Percentiles rank a stretch among this genome's conserved stretches.
Evolutionary conservation across 2,888 invertebrate genomes (phyloP).

Genomic region (Macrophya alboannulata): DNA sequence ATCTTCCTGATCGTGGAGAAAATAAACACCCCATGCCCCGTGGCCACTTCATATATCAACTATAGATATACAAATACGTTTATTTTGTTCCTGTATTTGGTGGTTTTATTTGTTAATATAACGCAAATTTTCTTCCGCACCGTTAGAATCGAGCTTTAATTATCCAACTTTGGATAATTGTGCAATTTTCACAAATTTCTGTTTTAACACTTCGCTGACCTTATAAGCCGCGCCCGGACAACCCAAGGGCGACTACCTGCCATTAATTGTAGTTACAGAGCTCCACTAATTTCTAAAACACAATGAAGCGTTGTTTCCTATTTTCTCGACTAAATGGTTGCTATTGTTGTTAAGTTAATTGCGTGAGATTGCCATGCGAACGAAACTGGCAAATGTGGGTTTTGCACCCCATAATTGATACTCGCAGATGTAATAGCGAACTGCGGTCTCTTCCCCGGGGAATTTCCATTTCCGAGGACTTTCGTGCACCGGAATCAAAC

Average conservation of each 20-base stretch:
- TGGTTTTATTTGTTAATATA: neutral
- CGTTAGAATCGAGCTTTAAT: neutral
- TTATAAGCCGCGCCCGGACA: neutral
- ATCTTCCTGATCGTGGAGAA: neutral
- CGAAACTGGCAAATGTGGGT: neutral
- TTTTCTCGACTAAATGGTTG: constrained; percentile 2
- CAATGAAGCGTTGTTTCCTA: constrained; percentile 35
- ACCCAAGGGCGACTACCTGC: neutral
- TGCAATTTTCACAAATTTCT: neutral
- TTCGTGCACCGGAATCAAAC: neutral
- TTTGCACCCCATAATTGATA: neutral
- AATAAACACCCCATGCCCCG: neutral
- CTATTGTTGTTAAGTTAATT: constrained; percentile 16
- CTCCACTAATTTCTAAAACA: constrained; percentile 35
- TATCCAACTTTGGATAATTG: neutral
- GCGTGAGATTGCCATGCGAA: neutral
- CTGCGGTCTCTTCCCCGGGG: neutral
- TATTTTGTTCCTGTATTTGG: neutral
- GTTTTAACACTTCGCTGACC: neutral
- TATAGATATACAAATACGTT: no score
- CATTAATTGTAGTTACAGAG: neutral
- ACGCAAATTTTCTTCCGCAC: neutral
- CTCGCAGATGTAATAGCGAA: neutral
- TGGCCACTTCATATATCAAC: neutral
- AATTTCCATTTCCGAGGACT: neutral